Conservation (phyloP, 2,797 vertebrate genomes). For the Nyctibius grandis region DNA sequence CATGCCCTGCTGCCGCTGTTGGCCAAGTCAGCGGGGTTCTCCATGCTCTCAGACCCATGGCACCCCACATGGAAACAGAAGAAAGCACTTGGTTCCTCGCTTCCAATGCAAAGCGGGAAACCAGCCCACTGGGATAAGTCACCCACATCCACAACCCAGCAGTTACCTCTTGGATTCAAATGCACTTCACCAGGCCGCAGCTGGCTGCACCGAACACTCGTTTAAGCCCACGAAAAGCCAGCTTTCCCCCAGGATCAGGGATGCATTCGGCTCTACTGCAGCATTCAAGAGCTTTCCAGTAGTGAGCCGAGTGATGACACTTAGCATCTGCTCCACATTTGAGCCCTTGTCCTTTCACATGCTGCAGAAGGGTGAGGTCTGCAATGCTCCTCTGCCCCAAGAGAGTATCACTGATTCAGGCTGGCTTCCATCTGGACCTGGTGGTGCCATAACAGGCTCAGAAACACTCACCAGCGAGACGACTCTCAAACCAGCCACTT, state of each 20-base stretch:
- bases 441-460: neutral
- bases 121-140: no score
- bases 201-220: neutral
- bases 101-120: neutral
- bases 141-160: rapidly evolving
- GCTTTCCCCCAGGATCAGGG: neutral
- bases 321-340: neutral
- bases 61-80: neutral
- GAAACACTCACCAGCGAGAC: neutral
- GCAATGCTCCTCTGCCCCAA: neutral
- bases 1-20: neutral
- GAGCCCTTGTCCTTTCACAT: neutral
- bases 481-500: neutral
- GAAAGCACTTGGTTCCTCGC: neutral
- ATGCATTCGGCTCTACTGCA: neutral
- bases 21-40: rapidly evolving
- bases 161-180: neutral
- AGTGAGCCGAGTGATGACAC: neutral
- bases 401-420: neutral
- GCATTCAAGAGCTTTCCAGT: neutral
- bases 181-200: neutral
- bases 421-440: neutral
- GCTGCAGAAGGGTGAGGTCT: neutral
- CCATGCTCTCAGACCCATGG: neutral
- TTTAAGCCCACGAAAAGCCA: neutral